Base-by-base conservation (phyloP, 2,113 vertebrate genomes). In the Toxostoma redivivum region DNA sequence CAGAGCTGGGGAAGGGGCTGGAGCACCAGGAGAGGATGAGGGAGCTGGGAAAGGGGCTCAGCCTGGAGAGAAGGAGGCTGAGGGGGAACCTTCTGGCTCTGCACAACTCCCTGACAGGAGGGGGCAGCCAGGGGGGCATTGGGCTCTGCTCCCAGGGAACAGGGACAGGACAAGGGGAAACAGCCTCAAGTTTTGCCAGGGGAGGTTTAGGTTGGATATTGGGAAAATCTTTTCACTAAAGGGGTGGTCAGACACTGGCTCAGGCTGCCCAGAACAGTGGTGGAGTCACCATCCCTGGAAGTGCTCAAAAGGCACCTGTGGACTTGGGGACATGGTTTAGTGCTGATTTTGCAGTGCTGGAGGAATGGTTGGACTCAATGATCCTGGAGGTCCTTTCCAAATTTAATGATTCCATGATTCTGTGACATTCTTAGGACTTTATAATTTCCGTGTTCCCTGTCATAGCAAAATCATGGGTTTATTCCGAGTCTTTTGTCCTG, bases 171-270 rank as follows among this genome's bases (percentile, higher is more conserved):
- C 0, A 1, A 44, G 27, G 4, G 28, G 60, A 3, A 88, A 72
- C 0, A 0, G 18, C 17, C 50, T 50, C 42, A 11, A 1, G 23
- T 0, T 24, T 28, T 0, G 1, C 15, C 61, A 74, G n/a, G 20
- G 20, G 1, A 60, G 28, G 23, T 3, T 66, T 10, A 24, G 7
- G 5, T 10, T 45, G 53, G 37, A n/a, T 58, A 12, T 2, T 38
- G 44, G 51, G 37, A 23, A 51, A 28, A 45, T 24, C 20, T 40
- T 23, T 66, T 58, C 60, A 21, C 16, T 16, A 1, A 21, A 89
- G n/a, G 28, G 20, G 35, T 42, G 17, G 6, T 42, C 57, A 48
- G 42, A 5, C 24, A 20, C 15, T 40, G 73, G 40, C 28, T 20
- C 65, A 62, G 53, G 28, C 40, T 79, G 48, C 48, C 57, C 65